Evolutionary conservation across 1,140 invertebrate genomes (phyloP).

Genomic region (Oryzaephilus surinamensis): DNA sequence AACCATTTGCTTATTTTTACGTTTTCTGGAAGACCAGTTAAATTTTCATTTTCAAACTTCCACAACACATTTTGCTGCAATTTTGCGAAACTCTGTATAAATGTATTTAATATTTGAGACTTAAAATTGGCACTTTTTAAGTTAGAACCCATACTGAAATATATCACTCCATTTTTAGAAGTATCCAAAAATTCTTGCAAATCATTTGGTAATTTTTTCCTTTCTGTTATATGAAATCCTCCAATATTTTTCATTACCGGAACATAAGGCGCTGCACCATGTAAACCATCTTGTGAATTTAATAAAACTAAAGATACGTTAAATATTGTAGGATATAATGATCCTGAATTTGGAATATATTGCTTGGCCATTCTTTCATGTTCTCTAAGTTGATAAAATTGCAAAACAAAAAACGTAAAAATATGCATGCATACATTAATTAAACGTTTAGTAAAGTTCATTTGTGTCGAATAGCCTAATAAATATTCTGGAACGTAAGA

Average conservation of each 20-base stretch:
- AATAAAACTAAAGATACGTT: constrained; percentile 12
- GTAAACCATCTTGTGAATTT: constrained; percentile 13
- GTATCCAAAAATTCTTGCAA: constrained; percentile 38
- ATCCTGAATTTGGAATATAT: background rate
- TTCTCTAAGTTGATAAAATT: background rate
- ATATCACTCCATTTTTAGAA: constrained; percentile 38
- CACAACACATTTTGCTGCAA: constrained; percentile 41
- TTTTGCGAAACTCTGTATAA: constrained; percentile 37
- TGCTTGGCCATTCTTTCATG: constrained; percentile 1
- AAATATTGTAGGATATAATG: constrained; percentile 7
- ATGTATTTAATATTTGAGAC: constrained; percentile 26
- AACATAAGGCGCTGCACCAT: constrained; percentile 32
- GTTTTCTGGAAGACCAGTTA: constrained; percentile 38
- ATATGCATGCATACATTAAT: background rate
- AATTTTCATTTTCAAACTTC: constrained; percentile 41
- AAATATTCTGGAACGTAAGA: constrained; percentile 6
- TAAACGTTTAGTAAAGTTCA: constrained; percentile 6
- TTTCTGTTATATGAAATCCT: constrained; percentile 27
- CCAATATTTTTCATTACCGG: constrained; percentile 38
- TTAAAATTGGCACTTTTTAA: constrained; percentile 36
- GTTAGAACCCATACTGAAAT: constrained; percentile 40
- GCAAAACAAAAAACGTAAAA: background rate
- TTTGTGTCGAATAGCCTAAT: background rate
- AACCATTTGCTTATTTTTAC: constrained; percentile 41
- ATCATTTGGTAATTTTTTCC: constrained; percentile 36